A percentile compares a stretch with the other conserved stretches of the same genome.
Conservation (phyloP, 1,140 invertebrate genomes). For the Calliopsis andreniformis region DNA sequence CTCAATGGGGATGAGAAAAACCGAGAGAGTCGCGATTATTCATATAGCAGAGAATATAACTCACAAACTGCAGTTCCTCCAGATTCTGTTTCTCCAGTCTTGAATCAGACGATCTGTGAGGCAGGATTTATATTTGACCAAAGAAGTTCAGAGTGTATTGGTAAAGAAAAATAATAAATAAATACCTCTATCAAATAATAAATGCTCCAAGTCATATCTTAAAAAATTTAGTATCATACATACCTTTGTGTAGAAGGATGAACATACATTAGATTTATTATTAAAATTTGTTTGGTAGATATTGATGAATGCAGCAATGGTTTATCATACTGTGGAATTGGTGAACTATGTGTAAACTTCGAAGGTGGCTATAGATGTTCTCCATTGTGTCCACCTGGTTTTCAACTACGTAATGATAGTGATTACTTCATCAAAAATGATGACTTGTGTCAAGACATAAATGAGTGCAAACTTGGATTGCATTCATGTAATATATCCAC, state of each 20-base stretch:
- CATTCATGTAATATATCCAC: conserved; percentile 84
- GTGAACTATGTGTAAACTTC: conserved; percentile 85
- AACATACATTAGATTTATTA: too few relatives aligned
- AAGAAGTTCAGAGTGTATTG: conserved; percentile 26
- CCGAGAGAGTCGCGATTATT: not conserved
- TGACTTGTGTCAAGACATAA: conserved; percentile 85
- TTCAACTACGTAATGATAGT: conserved; percentile 88
- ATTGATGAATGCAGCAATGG: conserved; percentile 86
- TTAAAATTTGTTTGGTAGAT: conserved; percentile 78
- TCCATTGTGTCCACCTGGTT: conserved; percentile 60
- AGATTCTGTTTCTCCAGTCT: not conserved
- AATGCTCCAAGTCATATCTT: conserved; percentile 18
- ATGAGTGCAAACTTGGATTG: conserved; percentile 85
- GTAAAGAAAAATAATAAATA: conserved; percentile 11
- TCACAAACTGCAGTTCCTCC: not conserved
- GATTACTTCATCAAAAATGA: conserved; percentile 82
- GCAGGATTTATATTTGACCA: conserved; percentile 42
- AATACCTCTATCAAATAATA: not conserved
- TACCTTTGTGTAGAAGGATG: too few relatives aligned
- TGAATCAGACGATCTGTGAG: conserved; percentile 29
- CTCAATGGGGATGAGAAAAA: not conserved
- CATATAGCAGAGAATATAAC: conserved; percentile 7
- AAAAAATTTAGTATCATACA: too few relatives aligned
- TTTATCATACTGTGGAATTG: conserved; percentile 83
- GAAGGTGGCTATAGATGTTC: conserved; percentile 75